phyloP scores from a whole-genome alignment of 2,888 invertebrate genomes.

The Pollenia angustigena region DNA sequence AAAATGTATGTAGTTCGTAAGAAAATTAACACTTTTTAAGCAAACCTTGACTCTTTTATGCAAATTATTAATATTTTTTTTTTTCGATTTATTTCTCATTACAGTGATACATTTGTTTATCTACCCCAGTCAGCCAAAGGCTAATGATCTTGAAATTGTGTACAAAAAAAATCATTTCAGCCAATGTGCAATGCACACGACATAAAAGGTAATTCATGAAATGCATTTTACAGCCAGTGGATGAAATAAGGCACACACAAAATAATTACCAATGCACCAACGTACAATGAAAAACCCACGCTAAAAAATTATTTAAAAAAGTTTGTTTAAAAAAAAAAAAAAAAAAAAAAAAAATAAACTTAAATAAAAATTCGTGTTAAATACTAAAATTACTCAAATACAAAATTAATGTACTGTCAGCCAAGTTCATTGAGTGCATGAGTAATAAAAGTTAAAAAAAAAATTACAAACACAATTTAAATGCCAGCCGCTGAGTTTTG shows the following conservation, averaged over 20 bases:
- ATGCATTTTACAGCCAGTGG: slow-evolving; percentile 48
- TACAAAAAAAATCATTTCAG: slow-evolving; percentile 29
- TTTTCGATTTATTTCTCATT: slow-evolving; percentile 38
- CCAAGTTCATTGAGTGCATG: slow-evolving; percentile 70
- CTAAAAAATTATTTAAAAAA: slow-evolving; percentile 11
- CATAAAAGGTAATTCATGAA: slow-evolving; percentile 72
- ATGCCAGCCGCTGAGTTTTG: slow-evolving; percentile 63
- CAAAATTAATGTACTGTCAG: slow-evolving; percentile 35
- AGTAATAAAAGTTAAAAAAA: slow-evolving; percentile 56
- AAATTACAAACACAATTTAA: slow-evolving; percentile 18
- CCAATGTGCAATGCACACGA: slow-evolving; percentile 17
- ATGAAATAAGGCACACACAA: slow-evolving; percentile 22
- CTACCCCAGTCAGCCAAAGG: slow-evolving; percentile 37
- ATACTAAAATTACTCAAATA: slow-evolving; percentile 31
- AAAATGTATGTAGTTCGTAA: neutral
- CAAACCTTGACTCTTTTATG: slow-evolving; percentile 53
- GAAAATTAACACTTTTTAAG: neutral
- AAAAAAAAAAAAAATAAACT: slow-evolving; percentile 17
- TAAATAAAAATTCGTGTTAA: slow-evolving; percentile 48
- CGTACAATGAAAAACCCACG: slow-evolving; percentile 61
- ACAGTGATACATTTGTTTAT: slow-evolving; percentile 39
- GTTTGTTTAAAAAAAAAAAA: slow-evolving; percentile 21
- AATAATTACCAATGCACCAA: slow-evolving; percentile 39
- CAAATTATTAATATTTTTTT: slow-evolving; percentile 43
- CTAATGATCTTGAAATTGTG: slow-evolving; percentile 70